Base-by-base conservation (phyloP, 1,140 invertebrate species). In the Drosophila bocqueti region DNA sequence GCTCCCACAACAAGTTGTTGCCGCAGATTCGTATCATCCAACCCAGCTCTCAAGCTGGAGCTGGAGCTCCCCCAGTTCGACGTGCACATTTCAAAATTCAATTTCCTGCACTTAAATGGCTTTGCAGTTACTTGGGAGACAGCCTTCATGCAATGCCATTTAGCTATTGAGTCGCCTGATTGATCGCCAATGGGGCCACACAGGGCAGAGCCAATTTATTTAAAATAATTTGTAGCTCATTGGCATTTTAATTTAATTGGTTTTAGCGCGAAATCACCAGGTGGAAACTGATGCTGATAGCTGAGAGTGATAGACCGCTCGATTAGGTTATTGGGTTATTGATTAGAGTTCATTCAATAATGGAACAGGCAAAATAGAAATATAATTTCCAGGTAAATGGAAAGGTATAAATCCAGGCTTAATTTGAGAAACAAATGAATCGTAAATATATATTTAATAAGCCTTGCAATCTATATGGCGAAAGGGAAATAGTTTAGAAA, bases 51-150 rank as follows among this genome's bases (percentile, higher is more conserved):
- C 66, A 2, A 52, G 52, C 38, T 63, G 21, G 21, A 21, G 21
- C 21, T 21, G 21, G 21, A 49, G 52, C 34, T 66, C 55, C 57
- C 34, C 45, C 18, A 61, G 18, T 15, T 78, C 36, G 50, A 58
- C 26, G 65, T 34, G 31, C n/a, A n/a, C 59, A 47, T 76, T 59
- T 65, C 54, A 80, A 82, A 86, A 86, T 86, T 87, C 76, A 86
- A 86, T 86, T 86, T 86, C 83, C 83, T 86, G 83, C 83, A 86
- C 71, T 86, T 83, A 86, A 86, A 86, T 87, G 76, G 83, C 76
- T 86, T 86, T 82, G 52, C 76, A 79, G 79, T 75, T 81, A 49
- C 69, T 79, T 65, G 62, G 72, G 34, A 34, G 40, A 62, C 58
- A 15, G 29, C 16, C 57, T 43, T 43, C 38, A 18, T 36, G 40